Evolutionary conservation across 2,888 invertebrate genomes (phyloP), one percentile per base, ranked within the genome.

Genomic region (Cerastoderma edule): DNA sequence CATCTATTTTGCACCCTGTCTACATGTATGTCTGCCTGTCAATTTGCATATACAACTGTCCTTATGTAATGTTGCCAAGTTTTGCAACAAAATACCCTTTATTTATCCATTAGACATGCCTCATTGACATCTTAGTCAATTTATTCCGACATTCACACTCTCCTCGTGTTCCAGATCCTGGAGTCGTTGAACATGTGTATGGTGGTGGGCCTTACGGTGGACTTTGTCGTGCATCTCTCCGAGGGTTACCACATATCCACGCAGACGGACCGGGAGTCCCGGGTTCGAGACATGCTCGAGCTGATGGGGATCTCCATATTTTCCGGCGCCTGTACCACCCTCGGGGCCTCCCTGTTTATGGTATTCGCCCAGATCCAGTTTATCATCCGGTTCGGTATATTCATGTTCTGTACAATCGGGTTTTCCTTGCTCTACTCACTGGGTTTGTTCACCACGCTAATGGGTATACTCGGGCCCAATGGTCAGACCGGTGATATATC

Each of bases 321-420:
- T 27, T 88, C 89, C 0, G 91, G 90, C 0, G 90, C 90, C 5
- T 75, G 75, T 67, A 89, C 89, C 8, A 91, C 91, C 0, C 68
- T 89, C n/a, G 91, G 91, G 0, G 90, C 91, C 0, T 88, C 90
- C 0, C 28, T 88, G 13, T 91, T 91, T 77, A 89, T 91, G 90
- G 78, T 91, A 53, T 86, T 89, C 33, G 90, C 89, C 6, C 76
- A 89, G 68, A 89, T 91, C 65, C 81, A 83, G 76, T 91, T 91
- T 69, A 89, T 91, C 71, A 78, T 89, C 50, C 87, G 89, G 78
- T 91, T 91, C 74, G 91, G 90, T 13, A 84, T 89, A 5, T 90
- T 91, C 73, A 85, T 91, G 84, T 86, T 90, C 65, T 80, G 85
- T 50, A 90, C 89, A 24, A 90, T 90, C n/a, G 87, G 86, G 10